phyloP scores from a whole-genome alignment of 2,797 vertebrate species.

The Alca torda region DNA sequence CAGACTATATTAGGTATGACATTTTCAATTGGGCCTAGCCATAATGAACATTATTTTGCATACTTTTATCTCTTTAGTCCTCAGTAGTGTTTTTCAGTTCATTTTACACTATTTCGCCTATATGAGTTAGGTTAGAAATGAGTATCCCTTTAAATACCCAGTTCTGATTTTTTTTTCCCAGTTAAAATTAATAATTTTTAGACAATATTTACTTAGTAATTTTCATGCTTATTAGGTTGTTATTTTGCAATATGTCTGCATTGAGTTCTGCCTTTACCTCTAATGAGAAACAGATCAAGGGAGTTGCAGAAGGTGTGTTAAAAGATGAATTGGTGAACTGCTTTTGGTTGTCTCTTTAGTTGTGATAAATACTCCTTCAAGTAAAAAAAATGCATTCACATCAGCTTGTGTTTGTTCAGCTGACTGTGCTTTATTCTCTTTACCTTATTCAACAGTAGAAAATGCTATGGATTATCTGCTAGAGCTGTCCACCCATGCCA shows the following conservation, averaged over 20 bases:
- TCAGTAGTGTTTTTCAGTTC: neutral
- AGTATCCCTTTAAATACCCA: neutral
- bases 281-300: neutral
- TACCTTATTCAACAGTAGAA: constrained; percentile 82
- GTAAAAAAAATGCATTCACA: neutral
- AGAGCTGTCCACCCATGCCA: constrained; percentile 89
- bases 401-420: neutral
- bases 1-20: neutral
- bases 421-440: constrained; percentile 52
- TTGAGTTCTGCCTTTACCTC: neutral
- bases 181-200: neutral
- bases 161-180: neutral
- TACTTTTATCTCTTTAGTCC: neutral
- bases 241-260: neutral
- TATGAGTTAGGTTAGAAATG: neutral
- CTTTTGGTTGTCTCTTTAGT: neutral
- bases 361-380: neutral
- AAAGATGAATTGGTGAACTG: neutral
- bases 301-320: neutral
- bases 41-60: neutral
- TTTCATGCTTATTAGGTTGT: neutral
- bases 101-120: neutral
- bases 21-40: neutral
- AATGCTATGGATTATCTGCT: constrained; percentile 93
- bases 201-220: neutral